Conservation (phyloP, 2,888 invertebrate genomes). For the Coleophora deauratella region DNA sequence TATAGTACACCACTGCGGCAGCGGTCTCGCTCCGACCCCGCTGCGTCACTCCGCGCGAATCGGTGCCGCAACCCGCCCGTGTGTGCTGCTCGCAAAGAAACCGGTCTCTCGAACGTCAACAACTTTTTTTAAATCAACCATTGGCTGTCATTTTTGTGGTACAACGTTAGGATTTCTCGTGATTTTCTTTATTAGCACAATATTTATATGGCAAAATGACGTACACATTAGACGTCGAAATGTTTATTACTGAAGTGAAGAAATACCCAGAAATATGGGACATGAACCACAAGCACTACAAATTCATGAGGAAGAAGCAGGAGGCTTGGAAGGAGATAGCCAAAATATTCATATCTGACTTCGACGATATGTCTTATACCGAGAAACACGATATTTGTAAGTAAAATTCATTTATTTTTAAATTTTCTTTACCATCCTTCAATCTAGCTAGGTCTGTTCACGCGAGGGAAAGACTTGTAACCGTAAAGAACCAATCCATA, state of each 20-base stretch:
- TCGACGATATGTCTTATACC: slow-evolving; percentile 33
- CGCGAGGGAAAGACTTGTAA: too few relatives aligned
- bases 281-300: slow-evolving; percentile 33
- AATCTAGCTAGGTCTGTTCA: too few relatives aligned
- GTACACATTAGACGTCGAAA: slow-evolving; percentile 41
- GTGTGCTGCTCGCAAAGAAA: slow-evolving; percentile 10
- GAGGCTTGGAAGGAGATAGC: slow-evolving; percentile 47
- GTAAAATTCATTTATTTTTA: slow-evolving; percentile 24
- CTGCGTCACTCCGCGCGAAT: slow-evolving; percentile 33
- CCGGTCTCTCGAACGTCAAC: too few relatives aligned
- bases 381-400: slow-evolving; percentile 50
- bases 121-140: too few relatives aligned
- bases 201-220: slow-evolving; percentile 23
- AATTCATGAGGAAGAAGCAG: slow-evolving; percentile 32
- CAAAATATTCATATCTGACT: slow-evolving; percentile 38
- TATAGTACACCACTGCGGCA: too few relatives aligned
- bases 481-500: too few relatives aligned
- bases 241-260: slow-evolving; percentile 50
- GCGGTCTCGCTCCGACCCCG: slow-evolving; percentile 44
- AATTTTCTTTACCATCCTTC: too few relatives aligned
- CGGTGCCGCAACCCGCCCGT: slow-evolving; percentile 28
- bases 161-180: too few relatives aligned
- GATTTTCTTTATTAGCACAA: too few relatives aligned
- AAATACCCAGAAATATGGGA: slow-evolving; percentile 51
- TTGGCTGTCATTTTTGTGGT: too few relatives aligned